Percentiles rank a stretch among this genome's conserved stretches.
These are phyloP conservation scores for Montipora capitata DNA, from an alignment of 92 coral and sea anemone species.

Conservation along the genomic window DNA sequence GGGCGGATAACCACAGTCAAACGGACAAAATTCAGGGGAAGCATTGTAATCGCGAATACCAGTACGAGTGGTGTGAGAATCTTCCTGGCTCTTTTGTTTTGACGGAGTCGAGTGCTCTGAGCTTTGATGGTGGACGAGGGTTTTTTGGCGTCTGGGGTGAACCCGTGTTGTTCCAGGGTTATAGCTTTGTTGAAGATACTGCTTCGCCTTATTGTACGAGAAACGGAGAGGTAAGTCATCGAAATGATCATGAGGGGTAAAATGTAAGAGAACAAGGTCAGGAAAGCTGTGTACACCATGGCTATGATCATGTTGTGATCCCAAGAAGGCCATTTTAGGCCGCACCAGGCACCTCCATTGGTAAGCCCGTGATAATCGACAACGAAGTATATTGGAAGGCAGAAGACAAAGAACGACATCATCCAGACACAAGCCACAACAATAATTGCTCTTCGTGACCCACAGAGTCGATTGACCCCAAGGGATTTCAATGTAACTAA, in stretches of 20 bases:
- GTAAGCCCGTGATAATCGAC: slow-evolving; percentile 34
- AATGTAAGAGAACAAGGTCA: slow-evolving; percentile 28
- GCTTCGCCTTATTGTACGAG: slow-evolving; percentile 22
- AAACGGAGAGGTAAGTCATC: slow-evolving; percentile 29
- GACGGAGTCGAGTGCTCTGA: slow-evolving; percentile 30
- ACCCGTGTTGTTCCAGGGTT: neutral
- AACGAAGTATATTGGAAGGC: slow-evolving; percentile 22
- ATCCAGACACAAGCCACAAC: slow-evolving; percentile 32
- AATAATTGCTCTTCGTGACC: neutral
- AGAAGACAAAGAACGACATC: slow-evolving; percentile 22
- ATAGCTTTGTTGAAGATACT: slow-evolving; percentile 13
- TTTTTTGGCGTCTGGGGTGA: neutral
- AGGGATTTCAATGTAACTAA: neutral
- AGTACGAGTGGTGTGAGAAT: slow-evolving; percentile 41
- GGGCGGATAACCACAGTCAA: neutral
- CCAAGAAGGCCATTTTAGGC: slow-evolving; percentile 10
- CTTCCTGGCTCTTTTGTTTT: slow-evolving; percentile 51
- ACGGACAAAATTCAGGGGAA: slow-evolving; percentile 32
- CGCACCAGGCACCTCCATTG: slow-evolving; percentile 1
- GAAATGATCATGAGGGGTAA: slow-evolving; percentile 18
- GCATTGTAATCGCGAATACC: slow-evolving; percentile 48
- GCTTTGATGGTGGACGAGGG: neutral
- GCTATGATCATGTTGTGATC: neutral
- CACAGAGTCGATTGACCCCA: neutral
- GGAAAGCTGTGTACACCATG: neutral